A percentile compares a stretch with the other conserved stretches of the same genome.
These are phyloP conservation scores for Hedya salicella DNA, from an alignment of 2,888 invertebrate genomes.

Conservation along the genomic window DNA sequence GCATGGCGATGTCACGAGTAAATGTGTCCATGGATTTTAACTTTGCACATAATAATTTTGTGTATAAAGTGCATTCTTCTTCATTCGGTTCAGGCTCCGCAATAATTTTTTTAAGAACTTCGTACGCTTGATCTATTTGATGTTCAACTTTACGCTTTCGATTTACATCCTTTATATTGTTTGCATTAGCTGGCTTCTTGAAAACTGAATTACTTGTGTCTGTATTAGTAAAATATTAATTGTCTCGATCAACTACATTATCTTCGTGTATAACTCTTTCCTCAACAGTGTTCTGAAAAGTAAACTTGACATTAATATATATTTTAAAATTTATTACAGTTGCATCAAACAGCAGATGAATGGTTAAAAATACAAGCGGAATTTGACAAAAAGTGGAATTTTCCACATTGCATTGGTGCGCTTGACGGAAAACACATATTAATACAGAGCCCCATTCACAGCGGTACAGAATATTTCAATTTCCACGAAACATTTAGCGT, in stretches of 20 bases:
- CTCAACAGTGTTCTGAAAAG: conserved; percentile 7
- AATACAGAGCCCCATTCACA: conserved; percentile 40
- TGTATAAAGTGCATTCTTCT: conserved; percentile 39
- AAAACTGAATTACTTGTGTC: conserved; percentile 30
- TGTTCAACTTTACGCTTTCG: conserved; percentile 34
- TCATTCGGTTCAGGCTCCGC: conserved; percentile 33
- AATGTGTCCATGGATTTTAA: conserved; percentile 37
- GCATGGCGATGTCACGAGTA: conserved; percentile 40
- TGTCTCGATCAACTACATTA: conserved; percentile 30
- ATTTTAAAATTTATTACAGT: conserved; percentile 26
- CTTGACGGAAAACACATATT: conserved; percentile 47
- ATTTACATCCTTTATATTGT: conserved; percentile 32
- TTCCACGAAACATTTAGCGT: conserved; percentile 46
- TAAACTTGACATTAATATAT: conserved; percentile 17
- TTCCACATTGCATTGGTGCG: conserved; percentile 43
- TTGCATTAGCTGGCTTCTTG: conserved; percentile 29
- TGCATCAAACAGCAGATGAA: conserved; percentile 34
- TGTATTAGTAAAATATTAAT: conserved; percentile 27
- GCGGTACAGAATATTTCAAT: conserved; percentile 44
- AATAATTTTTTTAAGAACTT: conserved; percentile 36
- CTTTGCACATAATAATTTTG: conserved; percentile 39
- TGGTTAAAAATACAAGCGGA: conserved; percentile 39
- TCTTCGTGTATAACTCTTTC: too few relatives aligned
- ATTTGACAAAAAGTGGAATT: conserved; percentile 32
- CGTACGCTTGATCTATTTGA: conserved; percentile 36